Evolutionary conservation across 2,888 invertebrate species (phyloP).

Genomic region (Mellilla xanthometata): DNA sequence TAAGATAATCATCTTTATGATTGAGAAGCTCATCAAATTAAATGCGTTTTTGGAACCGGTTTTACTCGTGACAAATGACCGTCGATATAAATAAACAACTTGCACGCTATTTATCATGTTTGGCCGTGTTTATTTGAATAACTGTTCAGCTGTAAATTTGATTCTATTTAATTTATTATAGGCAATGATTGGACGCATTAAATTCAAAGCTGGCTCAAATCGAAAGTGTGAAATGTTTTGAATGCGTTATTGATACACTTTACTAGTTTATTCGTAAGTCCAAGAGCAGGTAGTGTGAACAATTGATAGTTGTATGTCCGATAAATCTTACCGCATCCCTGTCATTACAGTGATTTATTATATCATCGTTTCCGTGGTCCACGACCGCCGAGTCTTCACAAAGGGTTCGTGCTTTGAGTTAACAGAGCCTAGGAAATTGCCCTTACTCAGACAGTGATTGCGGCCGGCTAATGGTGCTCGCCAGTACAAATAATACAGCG

Average conservation of each 20-base stretch:
- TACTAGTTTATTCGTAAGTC: no score
- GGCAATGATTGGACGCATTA: no score
- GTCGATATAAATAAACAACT: slow-evolving; percentile 42
- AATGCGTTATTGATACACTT: no score
- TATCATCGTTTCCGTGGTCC: slow-evolving; percentile 62
- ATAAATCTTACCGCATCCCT: slow-evolving; percentile 42
- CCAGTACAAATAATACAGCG: slow-evolving; percentile 65
- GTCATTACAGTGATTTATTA: slow-evolving; percentile 69
- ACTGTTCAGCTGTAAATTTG: no score
- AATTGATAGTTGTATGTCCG: slow-evolving; percentile 28
- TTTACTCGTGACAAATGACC: slow-evolving; percentile 45
- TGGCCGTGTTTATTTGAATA: slow-evolving; percentile 37
- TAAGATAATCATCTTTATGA: slow-evolving; percentile 28
- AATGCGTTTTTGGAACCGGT: slow-evolving; percentile 32
- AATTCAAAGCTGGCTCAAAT: no score
- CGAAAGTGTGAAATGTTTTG: no score
- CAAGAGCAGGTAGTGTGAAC: slow-evolving; percentile 4
- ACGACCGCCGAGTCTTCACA: slow-evolving; percentile 54
- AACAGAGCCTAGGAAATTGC: slow-evolving; percentile 71
- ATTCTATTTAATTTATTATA: no score
- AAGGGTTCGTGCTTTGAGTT: slow-evolving; percentile 66
- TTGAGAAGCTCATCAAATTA: slow-evolving; percentile 40
- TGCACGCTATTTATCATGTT: slow-evolving; percentile 48
- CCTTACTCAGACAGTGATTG: slow-evolving; percentile 68
- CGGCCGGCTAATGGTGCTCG: slow-evolving; percentile 59